Evolutionary conservation across 2,113 vertebrate genomes (phyloP), one percentile per base, ranked within the genome.

Genomic region (Loxodonta africana): DNA sequence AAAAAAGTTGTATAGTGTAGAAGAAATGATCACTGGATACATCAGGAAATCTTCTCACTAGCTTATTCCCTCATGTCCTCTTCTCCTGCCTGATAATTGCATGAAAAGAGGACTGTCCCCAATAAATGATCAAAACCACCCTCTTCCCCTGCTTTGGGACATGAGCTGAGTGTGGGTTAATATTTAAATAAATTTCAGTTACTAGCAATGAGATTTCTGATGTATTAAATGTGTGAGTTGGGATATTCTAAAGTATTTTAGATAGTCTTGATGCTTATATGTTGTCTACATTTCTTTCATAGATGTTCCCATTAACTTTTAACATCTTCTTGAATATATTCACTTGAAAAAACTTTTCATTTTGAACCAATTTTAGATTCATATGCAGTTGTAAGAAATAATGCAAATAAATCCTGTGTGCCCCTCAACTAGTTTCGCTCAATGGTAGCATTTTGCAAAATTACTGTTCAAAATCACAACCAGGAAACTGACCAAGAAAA

Each of bases 161-260:
- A n/a, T 14, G 67, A 33, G 30, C 12, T 71, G 60, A 2, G 5
- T n/a, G 30, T 65, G 15, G 14, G 21, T 44, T 77, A 48, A 12
- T 88, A 44, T 96, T 76, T 94, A 21, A 69, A 14, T 91, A n/a
- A 14, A 74, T 62, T 85, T 92, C 33, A 28, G 20, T 73, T 17
- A 37, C 46, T 63, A 60, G 18, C 21, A 73, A 53, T 18, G 62
- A 83, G n/a, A n/a, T 91, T 88, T 85, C 21, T 88, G 48, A 41
- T 37, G 30, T 33, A 69, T 7, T 91, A 21, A 51, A 48, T 77
- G 15, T 83, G 21, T 86, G 0, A 14, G 4, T 21, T 91, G 8
- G 28, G 12, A 3, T 37, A 26, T 51, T 87, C 30, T 63, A 37
- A 88, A 89, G 37, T 88, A 94, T 71, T 94, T 57, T 74, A 92